Evolutionary conservation across 2,113 vertebrate species (phyloP), one percentile per base, ranked within the genome.

Genomic region (Tachuris rubrigastra): DNA sequence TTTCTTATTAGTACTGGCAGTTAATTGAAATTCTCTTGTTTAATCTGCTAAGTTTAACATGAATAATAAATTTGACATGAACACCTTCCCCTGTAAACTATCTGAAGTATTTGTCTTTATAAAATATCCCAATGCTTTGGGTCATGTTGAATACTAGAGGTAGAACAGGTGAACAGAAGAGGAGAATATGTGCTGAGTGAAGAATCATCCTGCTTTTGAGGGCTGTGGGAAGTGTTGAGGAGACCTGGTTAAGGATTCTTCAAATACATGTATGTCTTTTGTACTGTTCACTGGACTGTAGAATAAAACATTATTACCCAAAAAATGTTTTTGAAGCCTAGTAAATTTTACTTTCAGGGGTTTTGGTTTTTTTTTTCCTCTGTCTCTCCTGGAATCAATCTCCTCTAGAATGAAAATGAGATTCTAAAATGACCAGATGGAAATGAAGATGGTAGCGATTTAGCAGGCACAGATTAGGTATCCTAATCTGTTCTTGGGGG

Each of bases 21-120:
- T 69, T 60, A 46, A 21, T 10, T 37, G 59, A 69, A 69, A 31
- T 56, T 58, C 10, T 77, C 0, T 0, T 41, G 63, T 63, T 91
- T 73, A 31, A 79, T 42, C 77, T 90, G 28, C 44, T 49, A 77
- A 93, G 74, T 78, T 95, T 67, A 75, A 72, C 37, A 67, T 18
- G 30, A 94, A 35, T 93, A 13, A 3, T 10, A 5, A 5, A 6
- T 60, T 82, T n/a, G 21, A 21, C 16, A 14, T 18, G 4, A 59
- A 39, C n/a, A 12, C 72, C 94, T 95, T 49, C 65, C 80, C 7
- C 18, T 10, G 5, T 63, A 42, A 74, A 24, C 12, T 42, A 4
- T 44, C 31, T 59, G 52, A 84, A 53, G 8, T 60, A 33, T 73
- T 77, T 69, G 9, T 53, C 5, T 21, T 7, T 58, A 30, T 28